Evolutionary conservation across 2,888 invertebrate species (phyloP), one percentile per base, ranked within the genome.

Genomic region (Branchellion lobata): DNA sequence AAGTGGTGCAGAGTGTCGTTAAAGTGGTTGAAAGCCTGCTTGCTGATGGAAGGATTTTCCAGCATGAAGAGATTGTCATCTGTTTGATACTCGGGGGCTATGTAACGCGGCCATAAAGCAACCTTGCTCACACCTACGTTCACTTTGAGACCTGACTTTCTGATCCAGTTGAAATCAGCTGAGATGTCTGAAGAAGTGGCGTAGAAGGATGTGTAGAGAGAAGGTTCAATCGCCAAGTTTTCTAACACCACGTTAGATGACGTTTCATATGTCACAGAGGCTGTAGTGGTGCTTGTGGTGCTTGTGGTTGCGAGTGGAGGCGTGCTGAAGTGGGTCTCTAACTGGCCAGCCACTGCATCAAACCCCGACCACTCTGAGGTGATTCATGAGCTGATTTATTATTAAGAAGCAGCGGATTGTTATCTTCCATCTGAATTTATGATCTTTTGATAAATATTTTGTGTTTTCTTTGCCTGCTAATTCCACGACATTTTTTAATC

Each of bases 51-150:
- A 24, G 77, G 77, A 27, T 34, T 53, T 57, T 65, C 77, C 1
- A 77, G 33, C 31, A 77, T 57, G 77, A 77, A 77, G 61, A 33
- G 33, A 65, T 77, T 77, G 61, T 77, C 77, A 77, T 77, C 77
- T n/a, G 29, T 21, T 31, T 61, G n/a, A 1, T 53, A 57, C n/a
- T 33, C 14, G 5, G 24, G 34, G n/a, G 57, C 61, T 31, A 24
- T 18, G 57, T 34, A 77, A n/a, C 1, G 33, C 2, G 77, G 61
- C 34, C 61, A 65, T 3, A 77, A 57, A 65, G 57, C 65, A n/a
- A 77, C 65, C 65, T 65, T 77, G 29, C 57, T 77, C 21, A 77
- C 77, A 18, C 77, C 65, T 2, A 77, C 33, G 40, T 65, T 61
- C 27, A 77, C 65, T 53, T 53, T 65, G n/a, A 77, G 24, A 14